Conservation (phyloP, 2,888 invertebrate species). For the Alitta virens region DNA sequence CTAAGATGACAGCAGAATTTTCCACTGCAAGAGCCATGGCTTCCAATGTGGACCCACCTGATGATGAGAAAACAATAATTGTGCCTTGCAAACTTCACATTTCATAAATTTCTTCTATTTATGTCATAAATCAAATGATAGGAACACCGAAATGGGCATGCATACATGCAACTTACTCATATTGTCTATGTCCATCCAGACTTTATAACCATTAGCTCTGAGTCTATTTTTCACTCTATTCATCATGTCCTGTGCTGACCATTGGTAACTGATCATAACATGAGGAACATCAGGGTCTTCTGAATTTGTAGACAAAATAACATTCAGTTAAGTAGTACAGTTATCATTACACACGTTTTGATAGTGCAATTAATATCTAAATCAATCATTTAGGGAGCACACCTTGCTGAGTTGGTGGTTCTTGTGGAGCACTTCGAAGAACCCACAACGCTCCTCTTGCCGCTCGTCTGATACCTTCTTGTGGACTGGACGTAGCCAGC, state of each 20-base stretch:
- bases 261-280: slow-evolving; percentile 36
- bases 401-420: background rate
- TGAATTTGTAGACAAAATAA: too few relatives aligned
- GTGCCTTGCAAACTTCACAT: too few relatives aligned
- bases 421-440: slow-evolving; percentile 15
- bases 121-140: too few relatives aligned
- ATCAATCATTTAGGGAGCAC: too few relatives aligned
- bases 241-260: slow-evolving; percentile 28
- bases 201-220: slow-evolving; percentile 28
- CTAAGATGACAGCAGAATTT: slow-evolving; percentile 29
- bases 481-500: slow-evolving; percentile 29
- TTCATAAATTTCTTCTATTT: too few relatives aligned
- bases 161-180: slow-evolving; percentile 36
- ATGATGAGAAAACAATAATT: too few relatives aligned
- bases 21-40: slow-evolving; percentile 41
- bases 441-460: slow-evolving; percentile 51
- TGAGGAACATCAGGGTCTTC: slow-evolving; percentile 23
- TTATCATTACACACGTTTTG: too few relatives aligned
- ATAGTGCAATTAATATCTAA: too few relatives aligned
- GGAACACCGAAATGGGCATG: too few relatives aligned
- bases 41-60: slow-evolving; percentile 38
- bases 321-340: too few relatives aligned
- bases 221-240: slow-evolving; percentile 25
- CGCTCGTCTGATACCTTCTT: slow-evolving; percentile 38
- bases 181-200: slow-evolving; percentile 36